Conservation (phyloP, 2,797 vertebrate species). For the Helarctos malayanus region DNA sequence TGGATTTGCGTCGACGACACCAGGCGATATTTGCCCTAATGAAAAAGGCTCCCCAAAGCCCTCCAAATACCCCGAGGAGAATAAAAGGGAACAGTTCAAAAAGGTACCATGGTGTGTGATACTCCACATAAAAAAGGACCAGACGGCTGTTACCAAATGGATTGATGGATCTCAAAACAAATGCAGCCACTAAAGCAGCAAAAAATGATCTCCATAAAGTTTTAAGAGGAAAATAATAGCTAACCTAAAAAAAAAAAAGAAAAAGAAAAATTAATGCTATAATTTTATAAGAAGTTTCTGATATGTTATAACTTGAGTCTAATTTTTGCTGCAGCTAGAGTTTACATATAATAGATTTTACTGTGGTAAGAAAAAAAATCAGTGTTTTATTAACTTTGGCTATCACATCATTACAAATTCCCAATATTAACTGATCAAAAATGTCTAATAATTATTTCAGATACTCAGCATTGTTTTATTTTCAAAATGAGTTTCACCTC, state of each 20-base stretch:
- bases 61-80: constrained; percentile 98
- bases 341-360: not conserved
- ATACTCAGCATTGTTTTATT: constrained; percentile 26
- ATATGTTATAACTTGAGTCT: not conserved
- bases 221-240: constrained; percentile 99
- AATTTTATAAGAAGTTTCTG: not conserved
- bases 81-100: constrained; percentile 99
- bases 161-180: constrained; percentile 98
- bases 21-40: constrained; percentile 99
- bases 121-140: constrained; percentile 99
- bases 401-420: constrained; percentile 43
- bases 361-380: not conserved
- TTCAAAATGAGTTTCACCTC: constrained; percentile 50
- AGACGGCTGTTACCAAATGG: constrained; percentile 99
- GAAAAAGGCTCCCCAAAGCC: constrained; percentile 99
- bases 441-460: constrained; percentile 60
- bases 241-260: constrained; percentile 92
- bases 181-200: constrained; percentile 98
- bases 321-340: constrained; percentile 17
- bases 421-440: not conserved
- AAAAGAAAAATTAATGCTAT: constrained; percentile 58
- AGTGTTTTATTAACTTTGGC: not conserved
- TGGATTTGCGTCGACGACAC: constrained; percentile 98
- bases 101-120: constrained; percentile 99
- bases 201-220: constrained; percentile 99